These are phyloP conservation scores for Nemurella pictetii DNA, from an alignment of 2,888 invertebrate species.

Conservation along the genomic window DNA sequence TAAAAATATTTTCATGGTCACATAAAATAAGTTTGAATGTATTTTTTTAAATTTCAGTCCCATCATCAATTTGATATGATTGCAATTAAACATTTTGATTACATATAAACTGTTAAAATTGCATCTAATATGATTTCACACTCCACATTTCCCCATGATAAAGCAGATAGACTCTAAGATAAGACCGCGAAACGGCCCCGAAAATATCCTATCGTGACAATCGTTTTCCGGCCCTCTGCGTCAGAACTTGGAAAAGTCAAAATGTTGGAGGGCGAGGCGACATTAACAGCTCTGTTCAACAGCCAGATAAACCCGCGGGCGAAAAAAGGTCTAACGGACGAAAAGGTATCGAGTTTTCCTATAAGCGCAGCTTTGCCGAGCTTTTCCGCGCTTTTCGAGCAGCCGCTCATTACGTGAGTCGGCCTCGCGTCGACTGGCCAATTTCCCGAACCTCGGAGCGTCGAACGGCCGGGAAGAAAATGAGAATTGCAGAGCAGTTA, in stretches of 20 bases:
- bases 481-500: neutral
- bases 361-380: neutral
- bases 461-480: neutral
- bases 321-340: neutral
- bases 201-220: neutral
- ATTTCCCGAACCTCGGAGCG: neutral
- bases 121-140: neutral
- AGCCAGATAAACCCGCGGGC: neutral
- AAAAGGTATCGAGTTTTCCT: slow-evolving; percentile 7
- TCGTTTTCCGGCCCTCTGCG: neutral
- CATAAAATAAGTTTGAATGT: neutral
- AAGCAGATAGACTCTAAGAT: neutral
- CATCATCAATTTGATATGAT: neutral
- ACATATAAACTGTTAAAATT: neutral
- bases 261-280: neutral
- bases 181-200: neutral
- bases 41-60: neutral
- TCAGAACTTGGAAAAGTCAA: neutral
- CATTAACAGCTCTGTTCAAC: neutral
- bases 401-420: neutral
- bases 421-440: neutral
- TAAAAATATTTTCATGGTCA: neutral
- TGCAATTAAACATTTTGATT: neutral
- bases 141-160: neutral
- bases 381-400: neutral